Evolutionary conservation across 2,113 vertebrate species (phyloP), one percentile per base, ranked within the genome.

Genomic region (Lepus europaeus): DNA sequence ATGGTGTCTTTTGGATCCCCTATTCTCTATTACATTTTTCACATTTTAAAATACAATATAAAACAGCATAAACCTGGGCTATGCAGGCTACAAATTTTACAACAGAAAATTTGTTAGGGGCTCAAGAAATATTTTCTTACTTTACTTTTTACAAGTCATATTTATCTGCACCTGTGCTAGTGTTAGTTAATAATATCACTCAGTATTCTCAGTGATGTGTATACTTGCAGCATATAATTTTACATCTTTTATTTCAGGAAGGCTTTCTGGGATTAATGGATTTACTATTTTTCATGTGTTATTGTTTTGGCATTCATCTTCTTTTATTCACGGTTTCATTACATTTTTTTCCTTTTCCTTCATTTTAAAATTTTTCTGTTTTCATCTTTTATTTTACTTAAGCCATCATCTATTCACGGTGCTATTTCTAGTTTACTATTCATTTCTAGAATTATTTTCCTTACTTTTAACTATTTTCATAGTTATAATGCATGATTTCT

Each of bases 301-400:
- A 39, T 84, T 73, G 72, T 11, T 22, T 78, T 64, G 17, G 16
- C 25, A 82, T 85, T 88, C 16, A 73, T 74, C 4, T 81, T 8
- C 36, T 68, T 29, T 23, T 49, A 74, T 20, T 33, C 39, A 76
- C 61, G 8, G 3, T 20, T 1, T 79, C 23, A 74, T 90, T 16
- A 87, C 6, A 76, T 51, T 59, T 74, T 86, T 83, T 76, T 81
- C 45, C 14, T 87, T 91, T 91, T 5, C 61, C 7, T 80, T 87
- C 25, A 78, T 91, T 93, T 85, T 51, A n/a, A 95, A 72, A 4
- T 39, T 86, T 89, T 86, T 74, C 5, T n/a, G 4, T 69, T 90
- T 72, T 90, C 6, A 51, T 19, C 13, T 70, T 81, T 77, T 56
- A 61, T 81, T 88, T 82, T 51, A 81, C 31, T 49, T 63, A 79